Evolutionary conservation across 2,113 vertebrate genomes (phyloP), one percentile per base, ranked within the genome.

Genomic region (Neofelis nebulosa): DNA sequence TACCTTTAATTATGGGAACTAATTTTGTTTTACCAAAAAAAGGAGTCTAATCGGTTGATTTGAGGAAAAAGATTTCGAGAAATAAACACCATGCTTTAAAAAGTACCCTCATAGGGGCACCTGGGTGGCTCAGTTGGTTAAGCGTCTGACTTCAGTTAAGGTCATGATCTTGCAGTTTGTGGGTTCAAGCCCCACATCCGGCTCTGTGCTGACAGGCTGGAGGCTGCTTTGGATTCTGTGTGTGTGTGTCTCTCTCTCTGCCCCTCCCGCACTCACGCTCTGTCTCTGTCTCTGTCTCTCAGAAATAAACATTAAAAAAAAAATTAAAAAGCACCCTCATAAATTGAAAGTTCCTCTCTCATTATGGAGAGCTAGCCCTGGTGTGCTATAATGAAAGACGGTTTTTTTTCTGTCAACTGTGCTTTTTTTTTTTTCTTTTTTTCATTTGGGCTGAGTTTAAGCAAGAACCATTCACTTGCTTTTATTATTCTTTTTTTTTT

Each of bases 11-110:
- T 94, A 23, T 52, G 18, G 63, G 38, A 80, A 65, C 41, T 27
- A 79, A 71, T 93, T 95, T 93, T 87, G 33, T 65, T 89, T 94
- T 80, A 21, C 89, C 73, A 83, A 79, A 68, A 48, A 66, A 91
- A 89, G 21, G 33, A 12, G 84, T 25, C 18, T 27, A 81, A 63
- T 91, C 23, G 15, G 25, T 15, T 94, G 81, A 65, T 76, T 73
- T 90, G n/a, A 83, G 84, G 33, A 63, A 94, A 74, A 90, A 41
- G 5, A 15, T 81, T 69, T 36, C 71, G 80, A 81, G 73, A 96
- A 95, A 91, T 91, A 71, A 80, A 79, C 21, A 89, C n/a, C 8
- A 12, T 38, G 7, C 21, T 68, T 93, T 86, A 66, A 33, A 94
- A 90, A 91, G 55, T 21, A 65, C 7, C n/a, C 4, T 71, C 45